These are phyloP conservation scores for Pteropus alecto DNA, from an alignment of 2,113 vertebrate species.

Conservation along the genomic window DNA sequence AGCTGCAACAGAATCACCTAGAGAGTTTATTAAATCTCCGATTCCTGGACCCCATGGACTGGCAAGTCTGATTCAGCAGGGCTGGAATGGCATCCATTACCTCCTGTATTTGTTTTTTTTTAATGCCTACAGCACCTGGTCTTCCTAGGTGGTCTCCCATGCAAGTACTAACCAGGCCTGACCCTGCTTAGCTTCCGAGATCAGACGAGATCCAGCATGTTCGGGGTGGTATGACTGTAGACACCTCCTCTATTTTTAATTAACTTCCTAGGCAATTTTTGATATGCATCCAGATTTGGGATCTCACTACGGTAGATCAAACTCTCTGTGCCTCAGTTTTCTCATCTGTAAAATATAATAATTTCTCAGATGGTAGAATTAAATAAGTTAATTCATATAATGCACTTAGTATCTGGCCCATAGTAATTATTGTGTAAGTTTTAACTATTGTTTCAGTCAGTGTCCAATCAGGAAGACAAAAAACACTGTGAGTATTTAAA, in stretches of 20 bases:
- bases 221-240: no score
- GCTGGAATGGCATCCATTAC: not conserved
- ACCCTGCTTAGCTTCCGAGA: no score
- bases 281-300: not conserved
- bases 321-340: not conserved
- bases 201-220: no score
- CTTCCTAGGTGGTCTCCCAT: no score
- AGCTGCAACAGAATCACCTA: not conserved
- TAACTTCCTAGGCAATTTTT: not conserved
- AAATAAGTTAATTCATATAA: not conserved
- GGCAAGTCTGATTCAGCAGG: not conserved
- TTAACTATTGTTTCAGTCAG: not conserved
- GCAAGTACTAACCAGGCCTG: no score
- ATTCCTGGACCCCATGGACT: not conserved
- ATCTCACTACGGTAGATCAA: not conserved
- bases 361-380: not conserved
- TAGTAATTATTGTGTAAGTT: not conserved
- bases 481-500: not conserved
- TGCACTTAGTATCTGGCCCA: not conserved
- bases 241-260: not conserved
- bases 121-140: no score
- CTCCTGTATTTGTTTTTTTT: not conserved
- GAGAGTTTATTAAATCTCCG: not conserved
- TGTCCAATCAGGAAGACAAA: not conserved
- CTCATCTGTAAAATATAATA: not conserved